Conservation (phyloP, 1,140 invertebrate genomes). For the Drosophila virilis region DNA sequence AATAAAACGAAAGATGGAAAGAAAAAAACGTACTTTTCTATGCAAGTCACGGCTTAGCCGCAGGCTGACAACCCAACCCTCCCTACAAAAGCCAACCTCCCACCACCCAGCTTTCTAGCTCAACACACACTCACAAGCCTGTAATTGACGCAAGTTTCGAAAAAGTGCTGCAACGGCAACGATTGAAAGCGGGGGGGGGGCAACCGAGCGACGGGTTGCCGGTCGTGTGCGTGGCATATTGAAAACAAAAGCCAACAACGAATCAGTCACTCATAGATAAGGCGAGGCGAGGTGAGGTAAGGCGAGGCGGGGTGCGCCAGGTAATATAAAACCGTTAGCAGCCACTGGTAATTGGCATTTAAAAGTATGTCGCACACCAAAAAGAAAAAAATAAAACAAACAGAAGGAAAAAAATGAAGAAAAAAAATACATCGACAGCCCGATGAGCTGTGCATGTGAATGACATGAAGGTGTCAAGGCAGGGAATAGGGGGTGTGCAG, state of each 20-base stretch:
- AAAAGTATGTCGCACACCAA: constrained; percentile 75
- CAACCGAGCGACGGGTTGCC: neutral
- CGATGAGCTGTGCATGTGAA: constrained; percentile 49
- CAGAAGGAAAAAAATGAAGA: neutral
- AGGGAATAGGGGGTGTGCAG: constrained; percentile 1
- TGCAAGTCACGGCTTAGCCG: constrained; percentile 71
- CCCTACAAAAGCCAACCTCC: constrained; percentile 9
- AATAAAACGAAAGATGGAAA: constrained; percentile 20
- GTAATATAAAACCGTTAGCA: constrained; percentile 76
- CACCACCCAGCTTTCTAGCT: neutral
- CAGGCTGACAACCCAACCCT: constrained; percentile 16
- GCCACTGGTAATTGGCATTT: constrained; percentile 74
- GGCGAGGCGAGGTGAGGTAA: neutral
- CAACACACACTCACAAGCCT: constrained; percentile 18
- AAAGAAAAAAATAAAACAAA: constrained; percentile 7
- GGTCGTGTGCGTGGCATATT: constrained; percentile 69
- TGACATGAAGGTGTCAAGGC: constrained; percentile 49
- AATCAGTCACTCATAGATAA: constrained; percentile 16
- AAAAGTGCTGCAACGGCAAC: constrained; percentile 55
- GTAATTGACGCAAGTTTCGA: constrained; percentile 71
- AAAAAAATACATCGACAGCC: constrained; percentile 1
- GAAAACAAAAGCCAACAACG: constrained; percentile 58
- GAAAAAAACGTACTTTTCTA: constrained; percentile 62
- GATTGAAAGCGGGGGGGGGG: neutral
- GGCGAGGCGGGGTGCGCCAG: constrained; percentile 33